phyloP scores from a whole-genome alignment of 2,113 vertebrate species.

The Anarrhichthys ocellatus region DNA sequence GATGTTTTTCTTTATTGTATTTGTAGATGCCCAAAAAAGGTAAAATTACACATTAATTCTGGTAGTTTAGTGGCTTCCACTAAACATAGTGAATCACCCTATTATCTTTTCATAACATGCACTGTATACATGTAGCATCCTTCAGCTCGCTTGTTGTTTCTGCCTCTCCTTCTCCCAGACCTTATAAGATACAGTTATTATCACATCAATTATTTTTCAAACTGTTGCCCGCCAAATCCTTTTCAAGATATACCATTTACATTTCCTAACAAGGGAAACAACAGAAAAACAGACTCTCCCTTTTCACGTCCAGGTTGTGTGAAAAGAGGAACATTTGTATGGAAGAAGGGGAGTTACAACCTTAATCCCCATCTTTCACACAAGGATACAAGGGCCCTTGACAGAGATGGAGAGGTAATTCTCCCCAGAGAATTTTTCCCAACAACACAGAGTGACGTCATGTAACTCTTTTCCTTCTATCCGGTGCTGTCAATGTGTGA shows the following conservation, averaged over 20 bases:
- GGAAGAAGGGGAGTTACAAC: conserved; percentile 22
- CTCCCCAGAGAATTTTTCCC: conserved; percentile 8
- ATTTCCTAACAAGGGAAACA: background rate
- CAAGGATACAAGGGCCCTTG: conserved; percentile 10
- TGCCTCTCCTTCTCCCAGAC: background rate
- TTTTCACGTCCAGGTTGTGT: conserved; percentile 7
- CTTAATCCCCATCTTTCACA: conserved; percentile 29
- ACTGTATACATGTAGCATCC: background rate
- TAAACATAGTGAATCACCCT: too few relatives aligned
- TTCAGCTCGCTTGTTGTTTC: background rate
- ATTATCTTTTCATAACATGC: background rate
- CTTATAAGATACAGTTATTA: background rate
- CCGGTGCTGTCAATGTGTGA: background rate
- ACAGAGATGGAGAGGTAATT: conserved; percentile 21
- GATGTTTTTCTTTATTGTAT: too few relatives aligned
- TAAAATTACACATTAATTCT: too few relatives aligned
- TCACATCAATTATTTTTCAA: background rate
- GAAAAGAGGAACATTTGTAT: conserved; percentile 17
- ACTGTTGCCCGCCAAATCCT: conserved; percentile 2
- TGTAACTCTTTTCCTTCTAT: conserved; percentile 10
- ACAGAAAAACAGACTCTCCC: conserved; percentile 2
- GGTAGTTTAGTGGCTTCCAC: too few relatives aligned
- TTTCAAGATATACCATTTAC: background rate
- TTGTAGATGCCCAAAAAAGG: background rate
- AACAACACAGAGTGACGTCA: conserved; percentile 36